Conservation (phyloP, 2,888 invertebrate genomes). For the Callimorpha dominula region DNA sequence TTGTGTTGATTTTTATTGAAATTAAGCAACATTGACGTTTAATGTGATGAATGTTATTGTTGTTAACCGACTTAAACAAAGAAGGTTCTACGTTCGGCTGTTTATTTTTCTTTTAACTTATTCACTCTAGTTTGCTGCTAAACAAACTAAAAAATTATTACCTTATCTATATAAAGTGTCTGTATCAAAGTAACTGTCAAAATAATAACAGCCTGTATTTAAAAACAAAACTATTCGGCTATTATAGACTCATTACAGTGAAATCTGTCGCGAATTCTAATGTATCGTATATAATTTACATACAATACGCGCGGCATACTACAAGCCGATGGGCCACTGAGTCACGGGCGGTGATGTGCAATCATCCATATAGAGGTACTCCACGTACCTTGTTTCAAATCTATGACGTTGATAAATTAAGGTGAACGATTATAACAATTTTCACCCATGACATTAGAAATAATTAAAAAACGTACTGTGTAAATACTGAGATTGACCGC, state of each 20-base stretch:
- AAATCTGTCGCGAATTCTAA: slow-evolving; percentile 60
- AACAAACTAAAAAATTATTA: too few relatives aligned
- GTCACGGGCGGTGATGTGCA: slow-evolving; percentile 49
- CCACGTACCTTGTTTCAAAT: background rate
- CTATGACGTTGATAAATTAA: background rate
- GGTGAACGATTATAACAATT: background rate
- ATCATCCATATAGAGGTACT: slow-evolving; percentile 27
- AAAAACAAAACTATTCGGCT: slow-evolving; percentile 37
- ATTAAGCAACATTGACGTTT: too few relatives aligned
- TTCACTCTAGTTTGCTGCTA: too few relatives aligned
- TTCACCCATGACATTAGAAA: background rate
- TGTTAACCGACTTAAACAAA: too few relatives aligned
- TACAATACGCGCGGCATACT: slow-evolving; percentile 67
- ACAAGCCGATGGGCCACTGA: slow-evolving; percentile 60
- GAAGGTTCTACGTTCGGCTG: too few relatives aligned
- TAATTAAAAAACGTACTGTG: background rate
- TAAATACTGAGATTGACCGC: too few relatives aligned
- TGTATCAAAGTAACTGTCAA: background rate
- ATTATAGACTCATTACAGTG: slow-evolving; percentile 66
- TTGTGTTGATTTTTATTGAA: too few relatives aligned
- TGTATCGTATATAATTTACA: slow-evolving; percentile 65
- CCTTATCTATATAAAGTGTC: too few relatives aligned
- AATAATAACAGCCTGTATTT: slow-evolving; percentile 17
- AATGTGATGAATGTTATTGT: too few relatives aligned
- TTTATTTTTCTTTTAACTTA: too few relatives aligned